phyloP scores from a whole-genome alignment of 1,140 invertebrate species.

The Argopecten irradians region DNA sequence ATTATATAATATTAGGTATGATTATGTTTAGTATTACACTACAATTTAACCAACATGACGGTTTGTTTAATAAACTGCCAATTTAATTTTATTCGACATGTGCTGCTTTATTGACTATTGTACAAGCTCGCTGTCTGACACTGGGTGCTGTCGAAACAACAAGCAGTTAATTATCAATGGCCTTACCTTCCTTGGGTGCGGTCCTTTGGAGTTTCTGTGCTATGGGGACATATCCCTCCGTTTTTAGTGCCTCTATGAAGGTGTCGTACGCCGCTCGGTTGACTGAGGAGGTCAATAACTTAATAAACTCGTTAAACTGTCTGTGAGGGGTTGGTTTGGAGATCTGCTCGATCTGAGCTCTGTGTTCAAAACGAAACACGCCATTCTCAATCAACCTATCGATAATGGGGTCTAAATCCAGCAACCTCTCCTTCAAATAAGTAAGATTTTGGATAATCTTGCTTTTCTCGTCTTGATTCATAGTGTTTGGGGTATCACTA shows the following conservation, averaged over 20 bases:
- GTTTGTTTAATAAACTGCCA: no score
- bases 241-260: background rate
- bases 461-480: background rate
- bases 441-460: constrained; percentile 15
- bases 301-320: constrained; percentile 24
- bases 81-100: no score
- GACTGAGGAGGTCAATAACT: background rate
- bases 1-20: no score
- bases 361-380: background rate
- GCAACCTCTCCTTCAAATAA: background rate
- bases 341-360: constrained; percentile 13
- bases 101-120: no score
- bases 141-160: no score
- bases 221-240: background rate
- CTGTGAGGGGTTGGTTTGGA: background rate
- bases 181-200: background rate
- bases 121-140: no score
- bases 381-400: constrained; percentile 3
- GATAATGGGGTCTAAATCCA: constrained; percentile 10
- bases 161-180: no score
- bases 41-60: no score
- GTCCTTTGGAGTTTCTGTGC: constrained; percentile 6
- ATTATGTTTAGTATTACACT: no score
- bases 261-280: background rate
- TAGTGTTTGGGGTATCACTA: background rate